phyloP scores from a whole-genome alignment of 2,113 vertebrate genomes.

The Mesocricetus auratus region DNA sequence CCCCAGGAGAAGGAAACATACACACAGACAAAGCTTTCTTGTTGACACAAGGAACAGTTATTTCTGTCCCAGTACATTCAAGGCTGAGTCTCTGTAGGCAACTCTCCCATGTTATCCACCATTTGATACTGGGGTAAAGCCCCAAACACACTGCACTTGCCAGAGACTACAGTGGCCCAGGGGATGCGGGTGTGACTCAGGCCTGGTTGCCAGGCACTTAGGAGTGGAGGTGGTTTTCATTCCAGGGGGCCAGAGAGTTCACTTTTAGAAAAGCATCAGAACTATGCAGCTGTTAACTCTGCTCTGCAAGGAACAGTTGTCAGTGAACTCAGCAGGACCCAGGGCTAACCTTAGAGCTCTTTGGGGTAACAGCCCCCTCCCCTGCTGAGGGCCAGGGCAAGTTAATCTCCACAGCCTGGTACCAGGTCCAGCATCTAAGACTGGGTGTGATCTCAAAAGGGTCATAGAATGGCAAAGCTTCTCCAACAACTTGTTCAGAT shows the following conservation, averaged over 20 bases:
- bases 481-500: constrained; percentile 12
- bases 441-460: constrained; percentile 33
- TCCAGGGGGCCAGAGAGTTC: constrained; percentile 41
- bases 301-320: background rate
- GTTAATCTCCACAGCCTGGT: constrained; percentile 47
- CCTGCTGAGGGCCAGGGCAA: background rate
- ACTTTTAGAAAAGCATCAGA: constrained; percentile 54
- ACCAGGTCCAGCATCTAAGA: constrained; percentile 66
- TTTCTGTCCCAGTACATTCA: constrained; percentile 68
- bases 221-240: constrained; percentile 53
- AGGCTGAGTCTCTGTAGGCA: constrained; percentile 58
- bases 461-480: constrained; percentile 13
- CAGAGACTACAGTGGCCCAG: constrained; percentile 38
- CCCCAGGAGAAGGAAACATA: constrained; percentile 3
- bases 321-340: background rate
- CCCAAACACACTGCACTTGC: constrained; percentile 62
- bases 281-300: constrained; percentile 27
- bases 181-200: constrained; percentile 34
- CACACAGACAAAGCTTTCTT: constrained; percentile 33
- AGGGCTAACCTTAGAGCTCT: background rate
- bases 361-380: constrained; percentile 52
- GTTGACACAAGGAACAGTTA: constrained; percentile 75
- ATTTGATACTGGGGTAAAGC: constrained; percentile 68
- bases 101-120: constrained; percentile 50
- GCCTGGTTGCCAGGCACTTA: constrained; percentile 48